A percentile compares a stretch with the other conserved stretches of the same genome.
These are phyloP conservation scores for Apis florea DNA, from an alignment of 1,140 invertebrate genomes.

Conservation along the genomic window DNA sequence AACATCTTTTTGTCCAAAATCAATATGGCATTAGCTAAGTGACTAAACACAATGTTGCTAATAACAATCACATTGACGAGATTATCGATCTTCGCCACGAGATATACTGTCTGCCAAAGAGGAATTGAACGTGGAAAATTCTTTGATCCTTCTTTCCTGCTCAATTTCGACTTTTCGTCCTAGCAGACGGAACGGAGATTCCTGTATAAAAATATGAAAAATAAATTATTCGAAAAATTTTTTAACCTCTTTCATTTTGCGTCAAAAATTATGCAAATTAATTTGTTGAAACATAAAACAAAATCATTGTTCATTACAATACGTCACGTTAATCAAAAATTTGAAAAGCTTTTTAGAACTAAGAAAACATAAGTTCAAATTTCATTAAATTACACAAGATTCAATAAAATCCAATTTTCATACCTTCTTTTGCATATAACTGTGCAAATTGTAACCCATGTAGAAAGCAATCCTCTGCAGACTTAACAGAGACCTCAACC, in stretches of 20 bases:
- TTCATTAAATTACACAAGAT: background rate
- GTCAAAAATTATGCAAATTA: too few species aligned
- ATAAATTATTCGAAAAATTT: background rate
- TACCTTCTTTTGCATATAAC: conserved; percentile 73
- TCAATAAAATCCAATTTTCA: background rate
- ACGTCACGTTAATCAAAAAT: too few species aligned
- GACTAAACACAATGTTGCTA: background rate
- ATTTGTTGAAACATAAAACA: too few species aligned
- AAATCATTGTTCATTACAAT: too few species aligned
- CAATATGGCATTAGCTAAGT: background rate
- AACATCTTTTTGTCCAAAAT: background rate
- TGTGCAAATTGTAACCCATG: conserved; percentile 75
- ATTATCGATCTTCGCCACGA: conserved; percentile 21
- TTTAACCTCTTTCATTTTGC: background rate
- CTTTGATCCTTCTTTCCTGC: conserved; percentile 33
- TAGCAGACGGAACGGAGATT: conserved; percentile 71
- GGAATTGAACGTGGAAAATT: conserved; percentile 67
- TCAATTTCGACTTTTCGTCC: conserved; percentile 36
- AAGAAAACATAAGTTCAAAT: background rate
- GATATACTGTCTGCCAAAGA: conserved; percentile 29
- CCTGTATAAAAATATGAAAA: conserved; percentile 40
- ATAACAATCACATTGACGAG: conserved; percentile 4
- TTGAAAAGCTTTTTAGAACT: too few species aligned
- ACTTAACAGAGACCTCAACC: conserved; percentile 75
- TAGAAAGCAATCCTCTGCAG: conserved; percentile 80